These are phyloP conservation scores for Luidia sarsii DNA, from an alignment of 53 echinoderm and acorn worm genomes.

Conservation along the genomic window DNA sequence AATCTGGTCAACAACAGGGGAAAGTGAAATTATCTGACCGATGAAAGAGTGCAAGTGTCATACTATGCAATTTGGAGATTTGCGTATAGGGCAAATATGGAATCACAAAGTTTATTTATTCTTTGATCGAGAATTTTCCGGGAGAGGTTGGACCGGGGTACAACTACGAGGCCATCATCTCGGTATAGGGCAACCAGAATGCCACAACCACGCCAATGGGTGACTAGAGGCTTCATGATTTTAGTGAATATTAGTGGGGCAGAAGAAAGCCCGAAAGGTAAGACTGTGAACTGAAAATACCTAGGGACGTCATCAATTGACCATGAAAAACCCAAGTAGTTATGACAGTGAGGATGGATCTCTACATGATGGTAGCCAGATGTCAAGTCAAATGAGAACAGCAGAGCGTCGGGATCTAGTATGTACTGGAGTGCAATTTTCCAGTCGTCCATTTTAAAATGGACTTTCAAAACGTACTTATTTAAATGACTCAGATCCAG, in stretches of 20 bases:
- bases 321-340: conserved; percentile 4
- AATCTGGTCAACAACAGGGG: background rate
- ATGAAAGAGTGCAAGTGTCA: background rate
- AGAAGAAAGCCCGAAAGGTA: too few relatives aligned
- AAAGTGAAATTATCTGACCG: conserved; percentile 21
- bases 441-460: too few relatives aligned
- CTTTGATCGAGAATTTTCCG: background rate
- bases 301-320: background rate
- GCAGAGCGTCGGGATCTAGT: background rate
- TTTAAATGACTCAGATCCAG: conserved; percentile 1
- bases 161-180: conserved; percentile 11
- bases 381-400: conserved; percentile 2
- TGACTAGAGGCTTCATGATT: conserved; percentile 10
- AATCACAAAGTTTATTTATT: background rate
- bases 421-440: conserved; percentile 9
- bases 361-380: too few relatives aligned
- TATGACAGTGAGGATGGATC: too few relatives aligned
- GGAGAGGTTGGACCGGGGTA: background rate
- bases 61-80: background rate
- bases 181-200: conserved; percentile 2
- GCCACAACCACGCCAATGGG: conserved; percentile 7
- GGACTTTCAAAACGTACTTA: background rate
- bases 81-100: background rate
- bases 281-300: too few relatives aligned
- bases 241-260: too few relatives aligned